Conservation (phyloP, 2,113 vertebrate species). For the Manacus vitellinus region DNA sequence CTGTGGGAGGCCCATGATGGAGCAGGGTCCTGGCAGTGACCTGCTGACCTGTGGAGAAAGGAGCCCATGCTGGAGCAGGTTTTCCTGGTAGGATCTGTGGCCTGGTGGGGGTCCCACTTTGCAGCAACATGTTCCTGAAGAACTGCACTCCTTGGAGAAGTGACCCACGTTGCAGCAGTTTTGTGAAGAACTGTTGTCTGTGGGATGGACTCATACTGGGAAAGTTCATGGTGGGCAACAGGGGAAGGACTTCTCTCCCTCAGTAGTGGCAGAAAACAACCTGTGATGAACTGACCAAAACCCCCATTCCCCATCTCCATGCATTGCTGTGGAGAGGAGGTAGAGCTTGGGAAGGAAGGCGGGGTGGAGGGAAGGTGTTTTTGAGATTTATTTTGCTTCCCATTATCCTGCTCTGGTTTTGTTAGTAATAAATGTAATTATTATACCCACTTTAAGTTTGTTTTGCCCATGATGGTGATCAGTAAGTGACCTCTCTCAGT, state of each 20-base stretch:
- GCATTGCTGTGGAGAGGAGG: background rate
- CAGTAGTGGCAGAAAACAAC: background rate
- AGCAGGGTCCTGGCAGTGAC: background rate
- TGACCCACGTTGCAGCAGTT: background rate
- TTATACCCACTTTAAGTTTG: background rate
- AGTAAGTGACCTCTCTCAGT: background rate
- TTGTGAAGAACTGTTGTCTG: background rate
- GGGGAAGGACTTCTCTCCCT: background rate
- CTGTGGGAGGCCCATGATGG: background rate
- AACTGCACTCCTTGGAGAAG: background rate
- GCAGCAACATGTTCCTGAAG: background rate
- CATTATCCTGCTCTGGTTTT: background rate
- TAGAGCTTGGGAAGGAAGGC: background rate
- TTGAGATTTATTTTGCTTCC: background rate
- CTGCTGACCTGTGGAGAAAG: background rate
- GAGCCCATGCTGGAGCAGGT: background rate
- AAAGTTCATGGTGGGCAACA: background rate
- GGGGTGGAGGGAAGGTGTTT: background rate
- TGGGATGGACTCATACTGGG: background rate
- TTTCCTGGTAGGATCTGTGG: background rate
- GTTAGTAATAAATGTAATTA: background rate
- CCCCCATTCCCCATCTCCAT: background rate
- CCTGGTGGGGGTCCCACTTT: background rate
- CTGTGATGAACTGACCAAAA: background rate
- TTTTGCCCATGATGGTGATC: background rate